A percentile compares a stretch with the other conserved stretches of the same genome.
These are phyloP conservation scores for Gymnobelideus leadbeateri DNA, from an alignment of 2,113 vertebrate species.

Conservation along the genomic window DNA sequence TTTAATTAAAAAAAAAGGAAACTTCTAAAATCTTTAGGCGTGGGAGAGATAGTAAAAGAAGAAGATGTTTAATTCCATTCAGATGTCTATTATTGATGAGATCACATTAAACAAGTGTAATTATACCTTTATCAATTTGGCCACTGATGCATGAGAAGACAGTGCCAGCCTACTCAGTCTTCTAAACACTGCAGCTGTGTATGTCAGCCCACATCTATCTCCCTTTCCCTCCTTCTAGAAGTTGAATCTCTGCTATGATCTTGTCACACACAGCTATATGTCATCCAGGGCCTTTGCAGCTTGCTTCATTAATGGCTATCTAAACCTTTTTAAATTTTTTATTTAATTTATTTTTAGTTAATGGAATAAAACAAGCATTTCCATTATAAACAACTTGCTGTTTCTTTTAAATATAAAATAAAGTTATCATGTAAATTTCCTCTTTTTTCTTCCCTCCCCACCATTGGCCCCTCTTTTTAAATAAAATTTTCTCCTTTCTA, in stretches of 20 bases:
- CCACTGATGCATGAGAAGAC: not conserved
- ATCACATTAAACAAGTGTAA: not conserved
- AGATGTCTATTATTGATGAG: not conserved
- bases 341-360: not conserved
- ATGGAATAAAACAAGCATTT: not conserved
- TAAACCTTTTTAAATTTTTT: not conserved
- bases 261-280: not conserved
- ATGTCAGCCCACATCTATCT: not conserved
- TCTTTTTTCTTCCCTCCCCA: not conserved
- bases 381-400: not conserved
- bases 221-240: not conserved
- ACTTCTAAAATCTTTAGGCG: slow-evolving; percentile 64
- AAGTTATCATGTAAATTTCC: not conserved
- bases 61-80: not conserved
- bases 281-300: not conserved
- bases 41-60: not conserved
- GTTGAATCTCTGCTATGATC: not conserved
- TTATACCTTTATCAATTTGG: not conserved
- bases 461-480: not conserved
- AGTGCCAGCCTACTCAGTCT: not conserved
- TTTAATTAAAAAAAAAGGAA: slow-evolving; percentile 54
- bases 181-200: not conserved
- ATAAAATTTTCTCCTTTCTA: not conserved
- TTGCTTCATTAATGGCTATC: not conserved
- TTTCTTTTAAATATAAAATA: not conserved